phyloP scores from a whole-genome alignment of 2,888 invertebrate species.

The Arge pagana region DNA sequence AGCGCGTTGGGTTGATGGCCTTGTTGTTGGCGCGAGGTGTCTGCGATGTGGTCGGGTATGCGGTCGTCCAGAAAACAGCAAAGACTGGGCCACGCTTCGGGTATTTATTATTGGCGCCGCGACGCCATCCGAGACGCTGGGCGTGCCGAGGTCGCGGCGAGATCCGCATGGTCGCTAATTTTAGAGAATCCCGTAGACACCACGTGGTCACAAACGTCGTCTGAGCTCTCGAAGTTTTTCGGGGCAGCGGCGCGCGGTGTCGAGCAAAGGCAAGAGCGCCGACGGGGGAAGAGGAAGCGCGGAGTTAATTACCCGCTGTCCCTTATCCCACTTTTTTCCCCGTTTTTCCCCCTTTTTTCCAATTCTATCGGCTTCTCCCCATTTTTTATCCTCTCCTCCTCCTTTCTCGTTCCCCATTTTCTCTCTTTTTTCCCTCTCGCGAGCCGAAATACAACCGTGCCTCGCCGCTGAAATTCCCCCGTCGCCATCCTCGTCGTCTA shows the following conservation, averaged over 20 bases:
- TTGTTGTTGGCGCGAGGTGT: conserved; percentile 5
- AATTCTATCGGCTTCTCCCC: conserved; percentile 9
- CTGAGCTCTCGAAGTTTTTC: conserved; percentile 42
- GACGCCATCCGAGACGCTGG: conserved; percentile 21
- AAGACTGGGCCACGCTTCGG: conserved; percentile 9
- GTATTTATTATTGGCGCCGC: conserved; percentile 10
- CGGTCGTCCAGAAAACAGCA: not conserved
- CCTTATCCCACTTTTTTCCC: conserved; percentile 27
- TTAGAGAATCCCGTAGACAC: conserved; percentile 53
- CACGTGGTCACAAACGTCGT: conserved; percentile 48
- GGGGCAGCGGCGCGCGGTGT: conserved; percentile 19
- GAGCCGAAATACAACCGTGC: no score
- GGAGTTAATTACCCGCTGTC: no score
- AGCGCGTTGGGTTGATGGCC: conserved; percentile 13
- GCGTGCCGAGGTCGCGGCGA: conserved; percentile 37
- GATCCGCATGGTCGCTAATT: conserved; percentile 56
- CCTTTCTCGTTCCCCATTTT: no score
- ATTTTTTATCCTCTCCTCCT: conserved; percentile 4
- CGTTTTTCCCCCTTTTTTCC: conserved; percentile 18
- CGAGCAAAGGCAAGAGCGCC: not conserved
- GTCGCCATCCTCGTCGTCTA: conserved; percentile 22
- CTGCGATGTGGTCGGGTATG: conserved; percentile 10
- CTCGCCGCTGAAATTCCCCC: no score
- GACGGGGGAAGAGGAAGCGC: no score
- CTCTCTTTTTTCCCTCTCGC: no score